Base-by-base conservation (phyloP, 2,113 vertebrate species). In the Pimephales promelas region DNA sequence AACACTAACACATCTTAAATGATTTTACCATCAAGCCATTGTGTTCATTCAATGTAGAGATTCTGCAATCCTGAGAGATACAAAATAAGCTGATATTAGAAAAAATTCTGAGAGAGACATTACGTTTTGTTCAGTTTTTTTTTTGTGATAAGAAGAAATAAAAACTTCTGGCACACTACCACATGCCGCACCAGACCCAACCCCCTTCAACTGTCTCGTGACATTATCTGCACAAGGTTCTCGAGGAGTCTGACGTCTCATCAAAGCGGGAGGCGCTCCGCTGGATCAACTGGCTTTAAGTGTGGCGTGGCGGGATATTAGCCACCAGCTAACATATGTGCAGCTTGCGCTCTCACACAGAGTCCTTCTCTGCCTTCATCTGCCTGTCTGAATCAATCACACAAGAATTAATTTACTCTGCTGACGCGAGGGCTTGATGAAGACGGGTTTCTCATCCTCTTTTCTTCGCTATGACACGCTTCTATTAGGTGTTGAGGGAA, bases 321-420 rank as follows among this genome's bases (percentile, higher is more conserved):
- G 81, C 52, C 40, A 40, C 62, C 85, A 68, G 84, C 80, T 83
- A 83, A 87, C 76, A 87, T 47, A 70, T 59, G 49, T 28, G 9
- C 31, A n/a, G 52, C 79, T 62, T 26, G 40, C 6, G n/a, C 47
- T 22, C 80, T 49, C 79, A 31, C 82, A 68, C 57, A 64, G 31
- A 54, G 91, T 85, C 85, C 91, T 90, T 90, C 89, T 85, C 87
- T 89, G 88, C 92, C 92, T 95, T 94, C 93, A 93, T 94, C 92
- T 92, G 91, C 90, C 92, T 89, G 92, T 92, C 91, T 91, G 92
- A 92, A 92, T 92, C 92, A 94, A 92, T 93, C 92, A 92, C 89
- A 90, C 92, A 84, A 56, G 94, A 95, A 95, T 95, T 95, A 94
- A 94, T 95, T 95, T 94, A 94, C 93, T 94, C 92, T 94, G 92